A percentile compares a stretch with the other conserved stretches of the same genome.
Conservation (phyloP, 2,888 invertebrate species). For the Pterostichus niger region DNA sequence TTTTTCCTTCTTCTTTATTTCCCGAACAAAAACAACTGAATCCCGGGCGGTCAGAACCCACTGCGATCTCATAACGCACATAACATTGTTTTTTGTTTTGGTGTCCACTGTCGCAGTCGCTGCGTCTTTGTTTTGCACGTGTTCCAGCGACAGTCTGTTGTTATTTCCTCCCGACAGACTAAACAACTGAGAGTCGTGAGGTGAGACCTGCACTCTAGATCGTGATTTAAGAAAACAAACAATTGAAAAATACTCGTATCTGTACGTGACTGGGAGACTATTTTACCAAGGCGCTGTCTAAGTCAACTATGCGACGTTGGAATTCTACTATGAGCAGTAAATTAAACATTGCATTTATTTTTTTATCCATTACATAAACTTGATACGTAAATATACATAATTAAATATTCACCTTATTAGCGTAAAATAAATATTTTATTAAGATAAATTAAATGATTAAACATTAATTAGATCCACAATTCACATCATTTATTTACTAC, state of each 20-base stretch:
- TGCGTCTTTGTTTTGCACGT: slow-evolving; percentile 47
- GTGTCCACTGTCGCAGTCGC: slow-evolving; percentile 21
- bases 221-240: slow-evolving; percentile 58
- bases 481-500: too few relatives aligned
- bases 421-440: background rate
- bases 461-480: too few relatives aligned
- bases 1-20: slow-evolving; percentile 14
- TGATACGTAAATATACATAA: background rate
- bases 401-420: background rate
- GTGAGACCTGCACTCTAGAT: slow-evolving; percentile 15
- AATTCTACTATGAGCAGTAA: background rate
- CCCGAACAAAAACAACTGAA: slow-evolving; percentile 40
- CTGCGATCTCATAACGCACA: slow-evolving; percentile 44
- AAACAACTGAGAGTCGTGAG: slow-evolving; percentile 37
- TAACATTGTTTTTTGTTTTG: slow-evolving; percentile 31
- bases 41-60: slow-evolving; percentile 10
- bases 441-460: too few relatives aligned
- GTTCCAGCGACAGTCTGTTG: slow-evolving; percentile 8
- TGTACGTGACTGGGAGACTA: slow-evolving; percentile 40
- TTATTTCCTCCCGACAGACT: slow-evolving; percentile 39
- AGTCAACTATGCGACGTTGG: too few relatives aligned
- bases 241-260: slow-evolving; percentile 46
- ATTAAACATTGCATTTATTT: background rate
- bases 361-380: background rate
- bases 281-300: background rate